A percentile compares a stretch with the other conserved stretches of the same genome.
These are phyloP conservation scores for Pararge aegeria DNA, from an alignment of 1,140 invertebrate species.

Conservation along the genomic window DNA sequence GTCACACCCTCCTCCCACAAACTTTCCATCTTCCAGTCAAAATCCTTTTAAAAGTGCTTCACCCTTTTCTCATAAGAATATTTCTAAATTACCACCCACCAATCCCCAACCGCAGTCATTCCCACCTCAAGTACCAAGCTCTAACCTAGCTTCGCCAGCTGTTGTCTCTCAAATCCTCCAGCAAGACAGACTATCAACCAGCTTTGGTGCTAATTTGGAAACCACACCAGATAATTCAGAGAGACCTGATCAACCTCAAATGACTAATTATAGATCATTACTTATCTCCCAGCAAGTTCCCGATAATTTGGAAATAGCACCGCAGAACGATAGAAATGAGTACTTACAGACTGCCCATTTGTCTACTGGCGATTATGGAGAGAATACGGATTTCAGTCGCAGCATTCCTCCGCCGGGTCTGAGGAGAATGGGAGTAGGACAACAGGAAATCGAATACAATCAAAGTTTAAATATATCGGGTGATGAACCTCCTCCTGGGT, in stretches of 20 bases:
- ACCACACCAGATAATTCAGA: slow-evolving; percentile 84
- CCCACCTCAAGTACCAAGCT: slow-evolving; percentile 36
- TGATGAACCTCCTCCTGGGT: slow-evolving; percentile 79
- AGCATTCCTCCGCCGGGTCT: slow-evolving; percentile 81
- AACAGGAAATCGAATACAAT: slow-evolving; percentile 80
- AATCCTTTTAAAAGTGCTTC: slow-evolving; percentile 68
- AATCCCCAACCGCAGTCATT: slow-evolving; percentile 42
- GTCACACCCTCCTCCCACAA: slow-evolving; percentile 38
- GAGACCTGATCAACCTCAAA: slow-evolving; percentile 77
- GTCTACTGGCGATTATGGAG: slow-evolving; percentile 79
- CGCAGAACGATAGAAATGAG: slow-evolving; percentile 85
- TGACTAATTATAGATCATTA: slow-evolving; percentile 47
- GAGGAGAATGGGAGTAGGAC: slow-evolving; percentile 83
- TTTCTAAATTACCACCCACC: slow-evolving; percentile 37
- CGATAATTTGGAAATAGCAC: slow-evolving; percentile 82
- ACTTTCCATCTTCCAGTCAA: slow-evolving; percentile 45
- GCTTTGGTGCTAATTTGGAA: slow-evolving; percentile 80
- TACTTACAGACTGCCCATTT: slow-evolving; percentile 87
- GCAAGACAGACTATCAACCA: slow-evolving; percentile 49
- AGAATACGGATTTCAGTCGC: slow-evolving; percentile 73
- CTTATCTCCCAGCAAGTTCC: slow-evolving; percentile 53
- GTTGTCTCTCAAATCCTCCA: slow-evolving; percentile 53
- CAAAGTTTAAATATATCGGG: slow-evolving; percentile 75
- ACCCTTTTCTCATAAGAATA: slow-evolving; percentile 65
- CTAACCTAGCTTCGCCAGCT: slow-evolving; percentile 45